phyloP scores from a whole-genome alignment of 2,797 vertebrate species.

The Galaxias olidus region DNA sequence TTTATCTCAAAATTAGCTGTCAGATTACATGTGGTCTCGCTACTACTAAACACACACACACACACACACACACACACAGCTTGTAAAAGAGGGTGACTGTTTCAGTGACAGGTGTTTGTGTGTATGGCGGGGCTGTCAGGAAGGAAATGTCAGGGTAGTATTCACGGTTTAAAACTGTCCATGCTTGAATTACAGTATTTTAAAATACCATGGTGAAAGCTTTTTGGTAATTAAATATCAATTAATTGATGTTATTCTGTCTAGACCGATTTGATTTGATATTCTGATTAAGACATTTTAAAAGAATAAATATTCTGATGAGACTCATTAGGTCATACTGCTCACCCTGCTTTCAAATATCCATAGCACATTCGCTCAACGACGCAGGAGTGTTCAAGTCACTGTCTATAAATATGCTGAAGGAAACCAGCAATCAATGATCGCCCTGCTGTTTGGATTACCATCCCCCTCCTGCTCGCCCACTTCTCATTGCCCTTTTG shows the following conservation, averaged over 20 bases:
- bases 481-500: no score
- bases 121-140: slow-evolving; percentile 15
- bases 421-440: slow-evolving; percentile 26
- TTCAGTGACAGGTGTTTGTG: slow-evolving; percentile 55
- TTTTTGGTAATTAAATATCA: no score
- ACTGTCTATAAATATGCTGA: slow-evolving; percentile 54
- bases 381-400: slow-evolving; percentile 33
- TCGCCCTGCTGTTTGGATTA: slow-evolving; percentile 45
- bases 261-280: no score
- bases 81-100: not conserved
- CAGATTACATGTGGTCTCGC: not conserved
- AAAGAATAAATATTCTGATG: no score
- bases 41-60: slow-evolving; percentile 20
- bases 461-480: slow-evolving; percentile 20
- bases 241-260: no score
- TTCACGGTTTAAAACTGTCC: slow-evolving; percentile 21
- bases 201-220: no score
- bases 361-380: slow-evolving; percentile 11
- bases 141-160: slow-evolving; percentile 6
- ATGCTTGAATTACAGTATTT: no score
- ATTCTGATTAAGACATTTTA: no score
- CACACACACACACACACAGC: slow-evolving; percentile 14
- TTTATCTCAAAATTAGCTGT: no score
- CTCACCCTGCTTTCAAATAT: slow-evolving; percentile 13
- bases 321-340: no score